Evolutionary conservation across 2,797 vertebrate genomes (phyloP).

Genomic region (Acipenser ruthenus): DNA sequence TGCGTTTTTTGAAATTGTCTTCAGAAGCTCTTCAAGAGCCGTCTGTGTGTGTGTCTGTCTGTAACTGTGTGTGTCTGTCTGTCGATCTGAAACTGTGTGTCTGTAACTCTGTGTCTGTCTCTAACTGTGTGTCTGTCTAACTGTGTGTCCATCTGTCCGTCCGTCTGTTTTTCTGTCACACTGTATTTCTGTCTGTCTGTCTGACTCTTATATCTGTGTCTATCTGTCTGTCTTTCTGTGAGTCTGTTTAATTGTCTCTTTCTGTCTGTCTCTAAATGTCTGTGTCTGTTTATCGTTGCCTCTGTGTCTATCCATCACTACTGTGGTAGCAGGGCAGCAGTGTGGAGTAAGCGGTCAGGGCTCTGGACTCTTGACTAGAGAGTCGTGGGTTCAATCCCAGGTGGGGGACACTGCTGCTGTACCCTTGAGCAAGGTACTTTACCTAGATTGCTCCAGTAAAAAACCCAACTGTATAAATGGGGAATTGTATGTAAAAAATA

Average conservation of each 20-base stretch:
- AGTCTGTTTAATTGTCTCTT: conserved; percentile 1
- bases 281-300: neutral
- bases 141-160: conserved; percentile 11
- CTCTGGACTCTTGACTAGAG: conserved; percentile 5
- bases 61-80: neutral
- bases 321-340: conserved; percentile 21
- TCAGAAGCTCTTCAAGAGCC: no score
- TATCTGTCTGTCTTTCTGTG: conserved; percentile 14
- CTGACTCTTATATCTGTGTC: neutral
- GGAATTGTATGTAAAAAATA: no score
- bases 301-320: conserved; percentile 7
- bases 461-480: no score
- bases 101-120: no score
- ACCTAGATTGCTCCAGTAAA: no score
- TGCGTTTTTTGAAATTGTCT: no score
- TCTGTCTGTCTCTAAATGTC: neutral
- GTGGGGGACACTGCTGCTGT: no score
- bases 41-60: no score
- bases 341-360: conserved; percentile 35
- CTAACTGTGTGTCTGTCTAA: neutral
- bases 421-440: no score
- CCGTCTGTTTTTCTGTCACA: neutral
- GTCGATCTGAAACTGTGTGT: no score
- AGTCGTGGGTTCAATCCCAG: no score
- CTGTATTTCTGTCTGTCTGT: neutral